Evolutionary conservation across 2,797 vertebrate species (phyloP).

Genomic region (Miichthys miiuy): DNA sequence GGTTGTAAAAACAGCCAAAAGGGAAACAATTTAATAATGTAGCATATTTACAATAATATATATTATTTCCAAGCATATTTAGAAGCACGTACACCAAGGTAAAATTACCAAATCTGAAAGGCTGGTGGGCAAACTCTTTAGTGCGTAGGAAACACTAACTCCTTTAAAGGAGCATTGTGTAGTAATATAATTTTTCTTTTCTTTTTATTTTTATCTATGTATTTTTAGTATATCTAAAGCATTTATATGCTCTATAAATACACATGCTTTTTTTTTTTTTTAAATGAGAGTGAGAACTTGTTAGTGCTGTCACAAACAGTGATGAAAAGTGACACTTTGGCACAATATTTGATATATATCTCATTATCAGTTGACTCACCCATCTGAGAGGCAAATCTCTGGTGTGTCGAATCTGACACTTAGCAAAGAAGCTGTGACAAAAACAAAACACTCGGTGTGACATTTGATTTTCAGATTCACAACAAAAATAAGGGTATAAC

Average conservation of each 20-base stretch:
- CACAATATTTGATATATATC: slow-evolving; percentile 1
- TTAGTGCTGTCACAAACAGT: slow-evolving; percentile 4
- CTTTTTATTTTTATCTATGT: too few relatives aligned
- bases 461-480: slow-evolving; percentile 13
- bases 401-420: slow-evolving; percentile 1
- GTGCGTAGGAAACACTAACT: too few relatives aligned
- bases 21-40: too few relatives aligned
- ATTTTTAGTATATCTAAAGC: background rate
- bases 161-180: too few relatives aligned
- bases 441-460: background rate
- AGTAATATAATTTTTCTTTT: background rate
- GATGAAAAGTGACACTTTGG: slow-evolving; percentile 8
- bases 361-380: slow-evolving; percentile 32
- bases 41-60: too few relatives aligned
- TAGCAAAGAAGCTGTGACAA: background rate
- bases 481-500: background rate
- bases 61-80: too few relatives aligned
- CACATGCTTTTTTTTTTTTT: background rate
- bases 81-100: too few relatives aligned
- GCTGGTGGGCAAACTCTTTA: too few relatives aligned
- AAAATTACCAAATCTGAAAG: too few relatives aligned
- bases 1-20: too few relatives aligned
- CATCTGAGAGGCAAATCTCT: background rate
- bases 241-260: background rate
- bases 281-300: background rate